These are phyloP conservation scores for Ormia ochracea DNA, from an alignment of 2,888 invertebrate genomes.

Conservation along the genomic window DNA sequence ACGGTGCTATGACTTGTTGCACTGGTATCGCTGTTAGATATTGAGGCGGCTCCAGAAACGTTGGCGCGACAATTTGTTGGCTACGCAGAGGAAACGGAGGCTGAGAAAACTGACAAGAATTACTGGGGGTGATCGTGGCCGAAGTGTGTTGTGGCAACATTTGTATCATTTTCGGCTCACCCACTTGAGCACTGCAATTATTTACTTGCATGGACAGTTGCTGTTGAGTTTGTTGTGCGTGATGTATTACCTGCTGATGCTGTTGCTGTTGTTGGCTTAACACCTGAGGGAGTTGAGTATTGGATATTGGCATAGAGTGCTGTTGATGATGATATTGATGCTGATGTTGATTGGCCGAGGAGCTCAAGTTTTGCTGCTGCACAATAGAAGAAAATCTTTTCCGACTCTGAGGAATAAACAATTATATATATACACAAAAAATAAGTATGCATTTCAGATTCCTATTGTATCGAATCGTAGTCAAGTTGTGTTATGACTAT, in stretches of 20 bases:
- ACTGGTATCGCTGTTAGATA: conserved; percentile 80
- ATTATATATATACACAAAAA: background rate
- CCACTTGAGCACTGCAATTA: conserved; percentile 9
- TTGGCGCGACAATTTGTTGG: conserved; percentile 70
- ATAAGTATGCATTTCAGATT: background rate
- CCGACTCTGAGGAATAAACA: conserved; percentile 51
- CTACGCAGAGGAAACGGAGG: conserved; percentile 78
- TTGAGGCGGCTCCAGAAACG: conserved; percentile 78
- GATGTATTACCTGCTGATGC: conserved; percentile 63
- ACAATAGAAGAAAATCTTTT: conserved; percentile 49
- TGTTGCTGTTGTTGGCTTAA: conserved; percentile 54
- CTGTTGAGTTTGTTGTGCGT: conserved; percentile 62
- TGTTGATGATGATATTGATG: conserved; percentile 59
- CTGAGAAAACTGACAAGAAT: conserved; percentile 78
- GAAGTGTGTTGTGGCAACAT: conserved; percentile 66
- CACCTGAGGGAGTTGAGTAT: conserved; percentile 31
- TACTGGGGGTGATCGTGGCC: conserved; percentile 66
- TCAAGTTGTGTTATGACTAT: too few relatives aligned
- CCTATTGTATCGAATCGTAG: too few relatives aligned
- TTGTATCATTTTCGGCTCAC: conserved; percentile 66
- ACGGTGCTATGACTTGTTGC: conserved; percentile 79
- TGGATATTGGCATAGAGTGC: conserved; percentile 23
- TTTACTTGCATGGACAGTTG: conserved; percentile 57
- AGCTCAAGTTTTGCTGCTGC: conserved; percentile 52
- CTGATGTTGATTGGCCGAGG: conserved; percentile 14